Evolutionary conservation across 2,888 invertebrate species (phyloP).

Genomic region (Lithophane ornitopus): DNA sequence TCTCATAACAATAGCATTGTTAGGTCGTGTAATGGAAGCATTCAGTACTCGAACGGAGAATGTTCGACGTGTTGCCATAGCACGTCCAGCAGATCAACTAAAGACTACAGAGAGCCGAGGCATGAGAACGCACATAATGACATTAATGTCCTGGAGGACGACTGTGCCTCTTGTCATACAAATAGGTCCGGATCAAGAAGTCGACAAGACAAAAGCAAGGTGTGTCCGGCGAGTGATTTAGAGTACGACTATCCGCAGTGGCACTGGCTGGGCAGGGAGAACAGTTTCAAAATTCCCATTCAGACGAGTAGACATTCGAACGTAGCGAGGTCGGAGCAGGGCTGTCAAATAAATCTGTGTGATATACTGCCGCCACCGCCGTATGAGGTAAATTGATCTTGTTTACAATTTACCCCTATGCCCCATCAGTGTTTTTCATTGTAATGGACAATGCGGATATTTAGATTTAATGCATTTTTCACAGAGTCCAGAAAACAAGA

Average conservation of each 20-base stretch:
- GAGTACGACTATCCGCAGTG: conserved; percentile 89
- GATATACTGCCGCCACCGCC: conserved; percentile 92
- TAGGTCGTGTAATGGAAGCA: conserved; percentile 88
- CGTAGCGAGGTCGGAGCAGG: conserved; percentile 87
- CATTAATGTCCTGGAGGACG: conserved; percentile 86
- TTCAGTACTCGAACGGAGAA: conserved; percentile 88
- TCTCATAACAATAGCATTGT: conserved; percentile 90
- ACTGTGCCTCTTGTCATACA: conserved; percentile 87
- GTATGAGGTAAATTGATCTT: conserved; percentile 90
- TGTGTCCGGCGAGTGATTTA: conserved; percentile 88
- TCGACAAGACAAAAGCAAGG: conserved; percentile 89
- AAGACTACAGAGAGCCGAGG: conserved; percentile 87
- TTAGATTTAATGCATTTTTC: conserved; percentile 71
- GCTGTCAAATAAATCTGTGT: conserved; percentile 92
- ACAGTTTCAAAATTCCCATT: conserved; percentile 90
- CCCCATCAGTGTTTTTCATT: conserved; percentile 69
- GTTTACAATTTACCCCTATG: conserved; percentile 75
- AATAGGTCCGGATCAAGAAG: conserved; percentile 88
- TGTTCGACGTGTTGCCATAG: conserved; percentile 89
- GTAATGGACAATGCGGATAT: conserved; percentile 69
- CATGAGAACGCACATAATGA: conserved; percentile 85
- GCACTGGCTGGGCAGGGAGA: conserved; percentile 89
- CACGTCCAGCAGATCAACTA: conserved; percentile 88
- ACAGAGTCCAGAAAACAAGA: conserved; percentile 87
- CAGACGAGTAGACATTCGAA: conserved; percentile 87